Evolutionary conservation across 2,113 vertebrate species (phyloP).

Genomic region (Mirza zaza): DNA sequence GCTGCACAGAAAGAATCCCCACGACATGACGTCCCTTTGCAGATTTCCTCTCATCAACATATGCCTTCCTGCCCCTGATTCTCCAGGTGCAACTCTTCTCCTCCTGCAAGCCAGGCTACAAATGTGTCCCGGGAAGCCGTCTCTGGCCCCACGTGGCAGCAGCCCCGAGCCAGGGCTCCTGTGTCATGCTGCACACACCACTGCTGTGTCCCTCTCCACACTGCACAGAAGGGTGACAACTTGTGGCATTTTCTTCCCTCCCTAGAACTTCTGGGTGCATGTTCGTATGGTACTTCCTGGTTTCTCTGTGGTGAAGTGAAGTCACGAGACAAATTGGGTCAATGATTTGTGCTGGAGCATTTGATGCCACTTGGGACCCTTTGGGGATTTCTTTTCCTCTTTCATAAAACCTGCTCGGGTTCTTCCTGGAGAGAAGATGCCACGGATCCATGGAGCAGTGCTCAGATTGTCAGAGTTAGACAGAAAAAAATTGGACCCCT

Average conservation of each 20-base stretch:
- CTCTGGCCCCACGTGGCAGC: background rate
- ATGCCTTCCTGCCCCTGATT: background rate
- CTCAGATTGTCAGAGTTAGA: no score
- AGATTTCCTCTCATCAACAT: background rate
- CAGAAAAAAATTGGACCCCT: background rate
- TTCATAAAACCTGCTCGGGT: background rate
- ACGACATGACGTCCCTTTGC: no score
- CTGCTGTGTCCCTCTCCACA: background rate
- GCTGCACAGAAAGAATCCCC: background rate
- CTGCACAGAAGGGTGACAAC: background rate
- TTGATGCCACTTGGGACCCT: no score
- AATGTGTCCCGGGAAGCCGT: fast-evolving
- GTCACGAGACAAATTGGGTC: no score
- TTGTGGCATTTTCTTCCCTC: background rate
- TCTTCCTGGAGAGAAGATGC: background rate
- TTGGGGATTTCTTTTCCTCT: background rate
- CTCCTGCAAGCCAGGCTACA: background rate
- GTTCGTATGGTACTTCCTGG: no score
- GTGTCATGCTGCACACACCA: fast-evolving
- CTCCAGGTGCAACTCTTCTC: background rate
- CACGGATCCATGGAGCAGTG: fast-evolving
- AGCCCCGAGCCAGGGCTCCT: no score
- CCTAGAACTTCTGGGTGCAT: background rate
- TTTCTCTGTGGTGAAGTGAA: background rate
- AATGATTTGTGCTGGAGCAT: background rate